Base-by-base conservation (phyloP, 2,888 invertebrate species). In the Tryphoninae sp. region DNA sequence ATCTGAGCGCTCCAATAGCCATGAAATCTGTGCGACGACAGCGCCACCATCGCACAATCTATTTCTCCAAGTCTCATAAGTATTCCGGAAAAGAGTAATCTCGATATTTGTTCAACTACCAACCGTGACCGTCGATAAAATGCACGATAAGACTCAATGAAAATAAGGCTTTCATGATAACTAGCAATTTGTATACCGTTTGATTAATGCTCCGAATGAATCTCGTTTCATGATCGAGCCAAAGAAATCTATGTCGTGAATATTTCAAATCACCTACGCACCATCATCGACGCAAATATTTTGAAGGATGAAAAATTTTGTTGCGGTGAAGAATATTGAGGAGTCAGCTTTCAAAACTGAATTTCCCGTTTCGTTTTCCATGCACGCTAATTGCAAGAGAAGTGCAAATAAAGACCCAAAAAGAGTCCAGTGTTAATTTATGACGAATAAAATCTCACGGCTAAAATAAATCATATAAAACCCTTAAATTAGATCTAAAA, bases 301-400 rank as follows among this genome's bases (percentile, higher is more conserved):
- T 62, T 74, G 79, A 8, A 64, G 68, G 64, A 74, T 45, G 55
- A 78, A 61, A 73, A 78, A 40, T 78, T 73, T 73, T 42, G 68
- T 73, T 4, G 72, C 59, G 59, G 67, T 67, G 73, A 53, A 59
- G 73, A 74, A 79, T 69, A 79, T 45, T 45, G 79, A 62, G 49
- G 79, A 64, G 45, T 19, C 62, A 45, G 62, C 33, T 68, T 49
- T 61, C 45, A 62, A 45, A 23, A 61, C 62, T 69, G 62, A 68
- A 62, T 8, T 68, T 42, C 51, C 55, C 26, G 19, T 26, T 49
- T 58, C 33, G 26, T 59, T 69, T 69, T 64, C 74, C 40, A 45
- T 53, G 79, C 33, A 33, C 62, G 74, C 79, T 80, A 64, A 19
- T 80, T 22, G 55, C 33, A 58, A 58, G 64, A 62, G 64, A 75